These are phyloP conservation scores for Periplaneta americana DNA, from an alignment of 1,140 invertebrate genomes.

Conservation along the genomic window DNA sequence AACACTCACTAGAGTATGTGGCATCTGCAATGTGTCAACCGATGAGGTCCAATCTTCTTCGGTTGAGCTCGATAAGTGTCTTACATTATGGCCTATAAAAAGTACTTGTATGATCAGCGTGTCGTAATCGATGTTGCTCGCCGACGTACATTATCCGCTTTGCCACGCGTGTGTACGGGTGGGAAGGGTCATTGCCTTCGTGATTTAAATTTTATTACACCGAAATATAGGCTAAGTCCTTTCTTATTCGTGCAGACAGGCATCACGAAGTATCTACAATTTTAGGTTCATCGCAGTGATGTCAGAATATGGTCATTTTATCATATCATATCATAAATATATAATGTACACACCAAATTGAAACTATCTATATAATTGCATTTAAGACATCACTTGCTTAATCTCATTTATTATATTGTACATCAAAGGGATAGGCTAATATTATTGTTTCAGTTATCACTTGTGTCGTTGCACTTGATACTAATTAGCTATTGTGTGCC, in stretches of 20 bases:
- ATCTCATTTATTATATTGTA: too few relatives aligned
- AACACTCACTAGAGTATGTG: not conserved
- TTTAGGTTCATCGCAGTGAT: too few relatives aligned
- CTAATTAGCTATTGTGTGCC: too few relatives aligned
- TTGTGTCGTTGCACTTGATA: too few relatives aligned
- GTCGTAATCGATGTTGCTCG: not conserved
- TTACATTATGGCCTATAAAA: not conserved
- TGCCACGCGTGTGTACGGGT: not conserved
- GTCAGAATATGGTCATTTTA: too few relatives aligned
- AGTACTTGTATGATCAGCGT: not conserved
- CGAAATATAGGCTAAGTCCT: not conserved
- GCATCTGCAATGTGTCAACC: not conserved
- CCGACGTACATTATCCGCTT: not conserved
- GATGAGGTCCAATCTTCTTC: not conserved
- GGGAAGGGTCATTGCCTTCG: not conserved
- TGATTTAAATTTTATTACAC: not conserved
- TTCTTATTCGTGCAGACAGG: not conserved
- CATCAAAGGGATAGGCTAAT: too few relatives aligned
- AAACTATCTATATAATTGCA: too few relatives aligned
- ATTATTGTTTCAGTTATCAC: too few relatives aligned
- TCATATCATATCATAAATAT: too few relatives aligned
- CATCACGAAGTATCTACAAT: too few relatives aligned
- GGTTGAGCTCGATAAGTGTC: not conserved
- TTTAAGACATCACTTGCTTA: too few relatives aligned
- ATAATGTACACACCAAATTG: too few relatives aligned